Percentiles rank a stretch among this genome's conserved stretches.
These are phyloP conservation scores for Oryzias dopingdopingensis DNA, from an alignment of 2,797 vertebrate species.

Conservation along the genomic window DNA sequence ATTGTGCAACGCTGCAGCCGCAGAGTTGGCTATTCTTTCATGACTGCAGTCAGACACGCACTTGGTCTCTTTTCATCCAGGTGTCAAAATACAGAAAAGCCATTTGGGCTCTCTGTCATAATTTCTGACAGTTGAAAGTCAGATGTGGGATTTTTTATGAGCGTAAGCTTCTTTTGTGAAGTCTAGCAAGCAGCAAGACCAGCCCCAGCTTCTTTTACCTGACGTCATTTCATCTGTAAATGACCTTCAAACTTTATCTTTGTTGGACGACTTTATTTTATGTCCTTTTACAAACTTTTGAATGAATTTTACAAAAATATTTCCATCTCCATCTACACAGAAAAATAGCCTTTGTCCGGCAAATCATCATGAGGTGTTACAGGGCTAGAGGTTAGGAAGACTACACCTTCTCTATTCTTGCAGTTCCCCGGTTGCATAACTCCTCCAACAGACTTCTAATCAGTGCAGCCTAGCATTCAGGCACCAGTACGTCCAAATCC, in stretches of 20 bases:
- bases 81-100: constrained; percentile 36
- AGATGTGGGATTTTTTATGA: background rate
- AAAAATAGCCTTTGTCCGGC: constrained; percentile 24
- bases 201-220: constrained; percentile 13
- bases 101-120: constrained; percentile 24
- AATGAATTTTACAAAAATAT: background rate
- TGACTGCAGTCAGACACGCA: constrained; percentile 25
- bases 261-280: too few species aligned
- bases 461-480: constrained; percentile 72
- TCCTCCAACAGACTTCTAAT: constrained; percentile 63
- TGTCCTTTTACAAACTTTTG: too few species aligned
- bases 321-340: background rate
- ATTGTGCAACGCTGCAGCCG: constrained; percentile 18
- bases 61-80: constrained; percentile 30
- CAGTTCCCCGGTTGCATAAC: constrained; percentile 65
- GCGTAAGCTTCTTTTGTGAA: too few species aligned
- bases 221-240: constrained; percentile 34
- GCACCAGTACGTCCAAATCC: constrained; percentile 73
- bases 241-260: too few species aligned
- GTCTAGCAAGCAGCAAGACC: constrained; percentile 28
- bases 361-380: constrained; percentile 30
- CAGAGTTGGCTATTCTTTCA: constrained; percentile 26
- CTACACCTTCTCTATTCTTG: constrained; percentile 43
- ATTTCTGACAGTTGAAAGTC: constrained; percentile 26
- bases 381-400: constrained; percentile 29